Percentiles rank a stretch among this genome's conserved stretches.
These are phyloP conservation scores for Zaprionus taronus DNA, from an alignment of 1,140 invertebrate species.

Conservation along the genomic window DNA sequence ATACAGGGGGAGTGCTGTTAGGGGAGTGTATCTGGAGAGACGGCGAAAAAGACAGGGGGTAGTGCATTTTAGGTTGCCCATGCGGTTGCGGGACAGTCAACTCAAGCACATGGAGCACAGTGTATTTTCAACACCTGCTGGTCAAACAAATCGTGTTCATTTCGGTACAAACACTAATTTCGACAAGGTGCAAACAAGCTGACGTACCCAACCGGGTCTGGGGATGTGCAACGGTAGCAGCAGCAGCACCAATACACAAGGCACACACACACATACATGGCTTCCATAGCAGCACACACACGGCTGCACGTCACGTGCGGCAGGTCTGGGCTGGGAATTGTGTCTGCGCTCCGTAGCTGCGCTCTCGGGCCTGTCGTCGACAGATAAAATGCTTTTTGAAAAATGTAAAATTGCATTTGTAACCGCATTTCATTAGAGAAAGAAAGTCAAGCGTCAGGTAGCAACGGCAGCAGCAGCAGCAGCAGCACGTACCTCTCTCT, in stretches of 20 bases:
- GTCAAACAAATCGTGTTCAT: slow-evolving; percentile 82
- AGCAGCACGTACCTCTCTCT: slow-evolving; percentile 24
- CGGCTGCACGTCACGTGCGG: slow-evolving; percentile 37
- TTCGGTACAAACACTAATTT: slow-evolving; percentile 81
- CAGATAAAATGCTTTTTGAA: slow-evolving; percentile 80
- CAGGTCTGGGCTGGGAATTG: slow-evolving; percentile 27
- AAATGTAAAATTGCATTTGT: slow-evolving; percentile 82
- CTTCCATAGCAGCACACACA: background rate
- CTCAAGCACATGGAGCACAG: slow-evolving; percentile 49
- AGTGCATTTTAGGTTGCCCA: background rate
- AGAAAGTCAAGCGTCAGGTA: slow-evolving; percentile 79
- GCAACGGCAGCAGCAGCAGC: slow-evolving; percentile 55
- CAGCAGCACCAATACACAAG: background rate
- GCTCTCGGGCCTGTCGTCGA: slow-evolving; percentile 67
- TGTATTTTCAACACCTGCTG: slow-evolving; percentile 81
- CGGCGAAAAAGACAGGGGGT: background rate
- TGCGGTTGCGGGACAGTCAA: slow-evolving; percentile 37
- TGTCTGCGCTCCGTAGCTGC: slow-evolving; percentile 36
- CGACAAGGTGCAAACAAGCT: slow-evolving; percentile 82
- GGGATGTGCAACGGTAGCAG: slow-evolving; percentile 7
- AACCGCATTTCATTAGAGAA: slow-evolving; percentile 81
- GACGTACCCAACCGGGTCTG: slow-evolving; percentile 39
- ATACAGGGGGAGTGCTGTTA: background rate
- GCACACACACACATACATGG: slow-evolving; percentile 1
- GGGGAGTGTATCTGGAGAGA: background rate